Conservation (phyloP, 2,113 vertebrate species). For the Numenius arquata region DNA sequence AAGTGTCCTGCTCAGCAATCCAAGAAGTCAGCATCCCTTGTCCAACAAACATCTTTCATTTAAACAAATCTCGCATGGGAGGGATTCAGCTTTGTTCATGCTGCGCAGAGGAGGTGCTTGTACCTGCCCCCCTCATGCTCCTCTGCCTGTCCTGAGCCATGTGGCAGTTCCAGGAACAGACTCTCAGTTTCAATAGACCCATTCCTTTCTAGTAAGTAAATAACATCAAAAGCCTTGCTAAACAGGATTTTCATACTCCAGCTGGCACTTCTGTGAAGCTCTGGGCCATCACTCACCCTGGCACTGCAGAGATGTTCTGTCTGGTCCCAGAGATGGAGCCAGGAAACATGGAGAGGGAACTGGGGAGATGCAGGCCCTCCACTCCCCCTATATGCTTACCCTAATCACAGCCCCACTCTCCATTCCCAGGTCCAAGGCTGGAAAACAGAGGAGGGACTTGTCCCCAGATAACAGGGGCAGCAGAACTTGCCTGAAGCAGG, state of each 20-base stretch:
- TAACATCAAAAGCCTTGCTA: neutral
- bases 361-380: neutral
- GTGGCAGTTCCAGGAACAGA: neutral
- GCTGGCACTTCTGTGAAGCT: neutral
- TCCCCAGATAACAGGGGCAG: neutral
- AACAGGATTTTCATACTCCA: neutral
- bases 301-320: neutral
- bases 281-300: neutral
- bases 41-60: neutral
- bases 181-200: neutral
- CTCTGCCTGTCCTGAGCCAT: neutral
- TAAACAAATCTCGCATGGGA: neutral
- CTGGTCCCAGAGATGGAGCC: neutral
- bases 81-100: neutral
- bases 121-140: accelerated
- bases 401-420: neutral
- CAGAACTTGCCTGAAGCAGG: neutral
- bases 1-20: neutral
- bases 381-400: neutral
- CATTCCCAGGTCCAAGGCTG: neutral
- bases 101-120: neutral
- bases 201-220: neutral
- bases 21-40: neutral
- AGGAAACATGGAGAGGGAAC: neutral
- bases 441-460: neutral